Evolutionary conservation across 2,888 invertebrate species (phyloP).

Genomic region (Pyrgus malvae): DNA sequence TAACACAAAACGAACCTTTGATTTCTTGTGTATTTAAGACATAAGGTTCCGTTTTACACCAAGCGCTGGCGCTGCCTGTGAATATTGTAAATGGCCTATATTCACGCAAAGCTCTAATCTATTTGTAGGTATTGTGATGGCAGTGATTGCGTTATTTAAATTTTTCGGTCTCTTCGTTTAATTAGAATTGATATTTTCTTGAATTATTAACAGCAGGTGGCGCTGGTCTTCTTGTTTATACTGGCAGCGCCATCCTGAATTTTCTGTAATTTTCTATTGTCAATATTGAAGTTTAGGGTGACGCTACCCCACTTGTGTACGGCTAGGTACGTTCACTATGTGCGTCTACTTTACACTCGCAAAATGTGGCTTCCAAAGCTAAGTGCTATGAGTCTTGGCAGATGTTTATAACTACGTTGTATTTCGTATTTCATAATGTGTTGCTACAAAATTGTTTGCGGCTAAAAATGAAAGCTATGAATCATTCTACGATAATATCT

Average conservation of each 20-base stretch:
- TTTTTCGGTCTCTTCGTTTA: neutral
- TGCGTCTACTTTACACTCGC: conserved; percentile 33
- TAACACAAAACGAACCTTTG: conserved; percentile 22
- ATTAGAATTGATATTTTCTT: conserved; percentile 17
- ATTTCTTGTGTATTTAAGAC: neutral
- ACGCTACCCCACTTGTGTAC: conserved; percentile 53
- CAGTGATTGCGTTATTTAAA: conserved; percentile 66
- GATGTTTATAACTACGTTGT: conserved; percentile 33
- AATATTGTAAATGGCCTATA: conserved; percentile 29
- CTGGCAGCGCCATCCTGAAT: conserved; percentile 76
- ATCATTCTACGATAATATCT: neutral
- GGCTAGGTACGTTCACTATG: conserved; percentile 40
- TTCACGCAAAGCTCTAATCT: conserved; percentile 24
- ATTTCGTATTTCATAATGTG: too few relatives aligned
- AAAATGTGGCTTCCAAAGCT: conserved; percentile 34
- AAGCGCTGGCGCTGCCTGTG: conserved; percentile 32
- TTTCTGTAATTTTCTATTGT: conserved; percentile 33
- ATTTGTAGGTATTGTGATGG: conserved; percentile 47
- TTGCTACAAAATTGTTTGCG: neutral
- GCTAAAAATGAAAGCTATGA: neutral
- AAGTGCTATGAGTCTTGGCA: conserved; percentile 26
- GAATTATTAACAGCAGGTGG: conserved; percentile 57
- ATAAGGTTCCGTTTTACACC: conserved; percentile 28
- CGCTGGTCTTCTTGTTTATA: conserved; percentile 64
- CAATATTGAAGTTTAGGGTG: conserved; percentile 58